phyloP scores from a whole-genome alignment of 64 coral and sea anemone genomes.

The Dendronephthya gigantea region DNA sequence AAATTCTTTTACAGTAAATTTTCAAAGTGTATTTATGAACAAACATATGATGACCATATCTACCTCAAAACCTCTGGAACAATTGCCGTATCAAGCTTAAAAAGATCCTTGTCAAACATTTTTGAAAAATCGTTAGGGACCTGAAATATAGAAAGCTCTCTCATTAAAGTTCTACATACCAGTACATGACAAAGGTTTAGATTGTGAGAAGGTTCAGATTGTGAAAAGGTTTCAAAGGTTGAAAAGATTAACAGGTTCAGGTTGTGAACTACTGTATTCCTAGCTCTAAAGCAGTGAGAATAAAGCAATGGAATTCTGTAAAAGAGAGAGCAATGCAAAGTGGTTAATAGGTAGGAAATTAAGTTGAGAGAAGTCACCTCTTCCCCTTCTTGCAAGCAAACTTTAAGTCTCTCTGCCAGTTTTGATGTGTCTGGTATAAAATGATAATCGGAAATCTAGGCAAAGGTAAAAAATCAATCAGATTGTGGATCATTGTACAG shows the following conservation, averaged over 20 bases:
- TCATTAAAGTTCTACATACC: too few relatives aligned
- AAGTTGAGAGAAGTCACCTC: slow-evolving; percentile 36
- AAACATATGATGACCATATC: too few relatives aligned
- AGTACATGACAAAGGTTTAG: too few relatives aligned
- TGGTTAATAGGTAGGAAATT: too few relatives aligned
- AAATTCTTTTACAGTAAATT: neutral
- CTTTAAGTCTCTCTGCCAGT: slow-evolving; percentile 72
- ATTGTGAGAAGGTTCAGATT: neutral
- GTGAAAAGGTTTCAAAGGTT: too few relatives aligned
- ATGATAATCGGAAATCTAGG: slow-evolving; percentile 82
- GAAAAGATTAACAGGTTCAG: too few relatives aligned
- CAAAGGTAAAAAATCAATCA: neutral
- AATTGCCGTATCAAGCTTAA: slow-evolving; percentile 58
- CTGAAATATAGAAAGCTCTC: neutral
- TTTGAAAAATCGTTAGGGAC: slow-evolving; percentile 44
- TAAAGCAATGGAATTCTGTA: too few relatives aligned
- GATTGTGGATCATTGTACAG: neutral
- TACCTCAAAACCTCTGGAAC: slow-evolving; percentile 60
- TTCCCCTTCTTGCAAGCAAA: slow-evolving; percentile 94
- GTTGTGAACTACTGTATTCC: too few relatives aligned
- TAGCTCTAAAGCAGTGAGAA: too few relatives aligned
- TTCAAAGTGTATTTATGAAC: neutral
- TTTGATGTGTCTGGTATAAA: slow-evolving; percentile 86
- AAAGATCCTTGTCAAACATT: slow-evolving; percentile 62
- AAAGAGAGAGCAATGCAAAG: too few relatives aligned